These are phyloP conservation scores for Cremastinae sp. DNA, from an alignment of 2,888 invertebrate genomes.

Conservation along the genomic window DNA sequence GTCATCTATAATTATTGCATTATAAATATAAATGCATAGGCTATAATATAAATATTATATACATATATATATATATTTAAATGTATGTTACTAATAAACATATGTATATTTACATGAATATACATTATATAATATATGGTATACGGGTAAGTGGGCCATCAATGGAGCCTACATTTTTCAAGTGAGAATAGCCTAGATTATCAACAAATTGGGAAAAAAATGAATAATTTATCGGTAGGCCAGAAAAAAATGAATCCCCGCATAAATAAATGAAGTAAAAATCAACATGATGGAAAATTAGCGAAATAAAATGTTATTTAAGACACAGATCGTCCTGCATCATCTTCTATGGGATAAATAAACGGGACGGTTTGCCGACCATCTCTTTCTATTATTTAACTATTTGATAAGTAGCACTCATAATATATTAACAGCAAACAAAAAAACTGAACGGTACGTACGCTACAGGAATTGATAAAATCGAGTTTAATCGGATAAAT, in stretches of 20 bases:
- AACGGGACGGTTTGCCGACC: not conserved
- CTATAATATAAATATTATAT: conserved; percentile 31
- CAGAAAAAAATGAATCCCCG: not conserved
- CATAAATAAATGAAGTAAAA: not conserved
- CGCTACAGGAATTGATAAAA: conserved; percentile 60
- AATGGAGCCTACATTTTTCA: conserved; percentile 63
- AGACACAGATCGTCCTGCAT: not conserved
- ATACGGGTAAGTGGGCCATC: conserved; percentile 65
- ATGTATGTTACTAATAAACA: conserved; percentile 23
- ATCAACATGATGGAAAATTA: conserved; percentile 12
- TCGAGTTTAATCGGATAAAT: conserved; percentile 51
- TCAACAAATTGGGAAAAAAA: conserved; percentile 20
- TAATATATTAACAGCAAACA: conserved; percentile 16
- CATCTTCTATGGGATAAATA: not conserved
- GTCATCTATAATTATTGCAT: conserved; percentile 24
- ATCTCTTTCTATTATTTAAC: conserved; percentile 5
- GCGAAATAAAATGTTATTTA: not conserved
- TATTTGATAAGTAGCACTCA: conserved; percentile 37
- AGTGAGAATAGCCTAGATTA: conserved; percentile 59
- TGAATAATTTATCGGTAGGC: conserved; percentile 17
- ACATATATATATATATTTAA: conserved; percentile 43
- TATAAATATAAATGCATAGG: conserved; percentile 33
- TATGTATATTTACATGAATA: conserved; percentile 10
- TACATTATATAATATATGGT: conserved; percentile 57
- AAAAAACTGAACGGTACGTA: conserved; percentile 46